phyloP scores from a whole-genome alignment of 2,113 vertebrate species.

The Pelecanus crispus region DNA sequence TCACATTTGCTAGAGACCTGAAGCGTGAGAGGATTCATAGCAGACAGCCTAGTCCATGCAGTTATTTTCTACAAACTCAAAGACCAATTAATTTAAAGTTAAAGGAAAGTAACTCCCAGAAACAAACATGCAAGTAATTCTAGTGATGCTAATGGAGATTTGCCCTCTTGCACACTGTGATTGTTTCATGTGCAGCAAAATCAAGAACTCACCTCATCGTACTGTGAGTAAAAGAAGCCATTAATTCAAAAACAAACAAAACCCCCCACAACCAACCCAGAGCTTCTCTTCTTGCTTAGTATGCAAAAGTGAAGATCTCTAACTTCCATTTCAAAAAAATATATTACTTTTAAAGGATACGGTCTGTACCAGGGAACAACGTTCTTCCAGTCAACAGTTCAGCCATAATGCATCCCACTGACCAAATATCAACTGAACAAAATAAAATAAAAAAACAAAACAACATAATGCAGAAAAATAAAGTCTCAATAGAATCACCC shows the following conservation, averaged over 20 bases:
- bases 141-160: not conserved
- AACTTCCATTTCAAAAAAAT: not conserved
- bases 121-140: not conserved
- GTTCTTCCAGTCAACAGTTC: slow-evolving; percentile 96
- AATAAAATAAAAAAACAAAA: slow-evolving; percentile 49
- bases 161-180: not conserved
- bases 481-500: not conserved
- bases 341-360: slow-evolving; percentile 86
- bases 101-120: not conserved
- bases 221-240: not conserved
- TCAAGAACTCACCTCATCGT: not conserved
- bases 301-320: not conserved
- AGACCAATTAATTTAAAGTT: not conserved
- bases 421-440: slow-evolving; percentile 96
- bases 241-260: not conserved
- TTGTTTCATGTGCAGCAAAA: not conserved
- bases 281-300: not conserved
- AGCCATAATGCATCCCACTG: slow-evolving; percentile 99
- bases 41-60: not conserved
- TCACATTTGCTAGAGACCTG: not conserved
- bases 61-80: not conserved
- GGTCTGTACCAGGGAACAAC: slow-evolving; percentile 95
- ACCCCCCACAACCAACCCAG: not conserved
- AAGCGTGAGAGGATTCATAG: not conserved
- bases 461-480: not conserved